Evolutionary conservation across 2,888 invertebrate genomes (phyloP), one percentile per base, ranked within the genome.

Genomic region (Drepanosiphum platanoidis): DNA sequence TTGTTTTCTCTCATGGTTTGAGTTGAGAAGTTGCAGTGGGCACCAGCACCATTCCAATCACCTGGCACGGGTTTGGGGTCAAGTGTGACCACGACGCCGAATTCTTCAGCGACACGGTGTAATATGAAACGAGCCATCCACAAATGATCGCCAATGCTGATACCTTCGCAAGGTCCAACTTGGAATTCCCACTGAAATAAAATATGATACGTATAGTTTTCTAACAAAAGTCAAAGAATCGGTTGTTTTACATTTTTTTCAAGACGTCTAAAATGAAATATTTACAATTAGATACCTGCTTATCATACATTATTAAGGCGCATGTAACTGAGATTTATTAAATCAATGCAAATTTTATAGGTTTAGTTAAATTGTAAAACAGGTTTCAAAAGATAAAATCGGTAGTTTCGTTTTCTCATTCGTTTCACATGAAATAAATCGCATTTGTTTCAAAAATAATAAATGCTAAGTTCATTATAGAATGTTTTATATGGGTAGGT

Each of bases 21-120:
- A 0, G 98, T 99, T 15, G 97, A 98, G 91, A 97, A 98, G 91
- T 99, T 99, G 86, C 96, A 96, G 89, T 99, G 98, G 0, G 97
- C 97, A 1, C 98, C 98, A 74, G 98, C 96, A 7, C 97, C 97
- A 90, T 97, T 97, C 97, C 97, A 97, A 90, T 96, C 95, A 42
- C 95, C 94, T 32, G 92, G 91, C 91, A 95, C 93, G 1, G 95
- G 95, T 89, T 95, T 95, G 3, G 95, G 95, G 88, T 95, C 95
- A 86, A 95, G 90, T 0, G 94, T 93, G 0, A 94, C 94, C 52
- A 94, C 93, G 66, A 96, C 94, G 9, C 96, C 96, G 90, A 95
- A 97, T 89, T 97, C 97, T 90, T 97, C 97, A n/a, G 96, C 95
- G n/a, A 97, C 93, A 87, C 96, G 92, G 89, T 97, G 95, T 86